Base-by-base conservation (phyloP, 2,888 invertebrate genomes). In the Brachylomia viminalis region DNA sequence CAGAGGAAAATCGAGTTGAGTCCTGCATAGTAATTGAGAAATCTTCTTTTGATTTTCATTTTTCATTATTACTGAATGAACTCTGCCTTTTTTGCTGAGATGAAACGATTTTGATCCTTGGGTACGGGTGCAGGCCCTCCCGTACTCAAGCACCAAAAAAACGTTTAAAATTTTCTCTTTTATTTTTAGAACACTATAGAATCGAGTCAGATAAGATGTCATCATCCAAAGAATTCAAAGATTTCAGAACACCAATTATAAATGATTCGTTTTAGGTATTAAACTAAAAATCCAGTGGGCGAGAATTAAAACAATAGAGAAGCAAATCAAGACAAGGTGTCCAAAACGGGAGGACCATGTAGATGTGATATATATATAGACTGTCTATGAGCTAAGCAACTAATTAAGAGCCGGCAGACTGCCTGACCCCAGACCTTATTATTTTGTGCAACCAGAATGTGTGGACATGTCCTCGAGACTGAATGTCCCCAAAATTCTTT, bases 251-350 rank as follows among this genome's bases (percentile, higher is more conserved):
- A 75, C 45, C 87, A 86, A 87, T 87, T 87, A 87, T 77, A 84
- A 83, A 80, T 86, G 59, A 72, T 78, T 82, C 84, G 65, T 82
- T 75, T 87, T 87, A 80, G 87, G 85, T 71, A 86, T 75, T 77
- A 82, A 77, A 81, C 77, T 66, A 81, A 87, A 56, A 75, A 61
- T 59, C n/a, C 61, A 64, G 87, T 88, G 81, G 87, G 88, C 82
- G 88, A 70, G 69, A 79, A 83, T 87, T 87, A 81, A 88, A 85
- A 88, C 87, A 87, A 88, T 87, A 79, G 87, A 87, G 78, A 82
- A 84, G 64, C 74, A 74, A 83, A 80, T 80, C 86, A 81, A 80
- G 85, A 77, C 71, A 52, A 77, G 74, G 61, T 72, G 30, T 67
- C 86, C 86, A 84, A 82, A 86, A 81, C 82, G 66, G 84, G 84